Base-by-base conservation (phyloP, 2,888 invertebrate species). In the Tachina grossa region DNA sequence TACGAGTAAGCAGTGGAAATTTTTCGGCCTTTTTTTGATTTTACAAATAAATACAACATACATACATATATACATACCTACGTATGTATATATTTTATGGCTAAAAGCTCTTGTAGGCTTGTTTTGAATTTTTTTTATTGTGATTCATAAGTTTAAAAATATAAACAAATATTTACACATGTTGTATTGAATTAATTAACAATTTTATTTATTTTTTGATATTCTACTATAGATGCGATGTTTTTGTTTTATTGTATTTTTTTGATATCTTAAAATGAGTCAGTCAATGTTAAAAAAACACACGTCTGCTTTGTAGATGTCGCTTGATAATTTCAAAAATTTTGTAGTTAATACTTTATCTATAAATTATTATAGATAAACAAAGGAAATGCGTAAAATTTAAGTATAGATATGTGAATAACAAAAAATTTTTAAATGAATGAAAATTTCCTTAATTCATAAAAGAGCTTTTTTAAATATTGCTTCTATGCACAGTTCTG, bases 61-160 rank as follows among this genome's bases (percentile, higher is more conserved):
- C 31, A 31, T 6, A 31, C 31, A 1, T 31, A 31, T 6, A 6
- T 6, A 31, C 31, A 31, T 31, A 31, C 6, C 0, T 31, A 31
- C 1, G 6, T 31, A 31, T 31, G 31, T 31, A 31, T 31, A 0
- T 31, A 31, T 31, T 31, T 31, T 31, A 6, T 74, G 9, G 19
- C 14, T 39, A 1, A 43, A 19, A 47, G 14, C 11, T 47, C 13
- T 2, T 68, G 77, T 68, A 47, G 77, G 45, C 39, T 68, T 49
- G 9, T 68, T 77, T 68, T 57, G 14, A 31, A 49, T 47, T 57
- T 59, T 22, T 22, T 59, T 59, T 68, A 22, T 39, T 43, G 49
- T 68, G 77, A 77, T 19, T 77, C 66, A 76, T 76, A 0, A 16
- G 31, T 47, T 66, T 16, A 19, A 47, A 13, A 14, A 65, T 47